phyloP scores from a whole-genome alignment of 2,888 invertebrate species.

The Exephanes ischioxanthus region DNA sequence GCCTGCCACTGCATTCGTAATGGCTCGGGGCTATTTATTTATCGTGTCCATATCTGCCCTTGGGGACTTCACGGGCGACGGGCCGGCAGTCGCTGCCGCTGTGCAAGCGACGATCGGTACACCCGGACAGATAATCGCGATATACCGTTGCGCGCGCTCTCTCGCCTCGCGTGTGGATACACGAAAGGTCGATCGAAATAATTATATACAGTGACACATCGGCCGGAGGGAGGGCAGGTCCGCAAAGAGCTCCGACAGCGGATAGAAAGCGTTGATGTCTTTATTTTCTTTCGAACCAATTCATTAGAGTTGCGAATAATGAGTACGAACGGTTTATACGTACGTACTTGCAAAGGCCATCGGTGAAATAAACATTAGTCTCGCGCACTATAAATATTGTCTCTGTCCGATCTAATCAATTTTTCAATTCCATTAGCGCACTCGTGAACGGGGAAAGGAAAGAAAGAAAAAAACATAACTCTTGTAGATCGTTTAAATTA shows the following conservation, averaged over 20 bases:
- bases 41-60: constrained; percentile 78
- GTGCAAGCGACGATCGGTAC: neutral
- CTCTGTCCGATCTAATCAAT: neutral
- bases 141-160: neutral
- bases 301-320: neutral
- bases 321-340: neutral
- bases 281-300: neutral
- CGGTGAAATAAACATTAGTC: neutral
- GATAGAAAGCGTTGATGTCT: neutral
- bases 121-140: constrained; percentile 2
- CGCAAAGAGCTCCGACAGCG: neutral
- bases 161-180: neutral
- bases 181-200: constrained; percentile 10
- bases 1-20: constrained; percentile 71
- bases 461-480: neutral
- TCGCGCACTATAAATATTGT: neutral
- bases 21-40: constrained; percentile 77
- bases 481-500: neutral
- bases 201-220: neutral
- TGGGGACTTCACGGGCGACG: constrained; percentile 79
- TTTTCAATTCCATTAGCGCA: constrained; percentile 16
- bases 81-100: constrained; percentile 44
- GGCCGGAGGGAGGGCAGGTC: neutral
- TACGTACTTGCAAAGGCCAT: neutral
- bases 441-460: neutral